Evolutionary conservation across 2,113 vertebrate genomes (phyloP).

Genomic region (Athene noctua): DNA sequence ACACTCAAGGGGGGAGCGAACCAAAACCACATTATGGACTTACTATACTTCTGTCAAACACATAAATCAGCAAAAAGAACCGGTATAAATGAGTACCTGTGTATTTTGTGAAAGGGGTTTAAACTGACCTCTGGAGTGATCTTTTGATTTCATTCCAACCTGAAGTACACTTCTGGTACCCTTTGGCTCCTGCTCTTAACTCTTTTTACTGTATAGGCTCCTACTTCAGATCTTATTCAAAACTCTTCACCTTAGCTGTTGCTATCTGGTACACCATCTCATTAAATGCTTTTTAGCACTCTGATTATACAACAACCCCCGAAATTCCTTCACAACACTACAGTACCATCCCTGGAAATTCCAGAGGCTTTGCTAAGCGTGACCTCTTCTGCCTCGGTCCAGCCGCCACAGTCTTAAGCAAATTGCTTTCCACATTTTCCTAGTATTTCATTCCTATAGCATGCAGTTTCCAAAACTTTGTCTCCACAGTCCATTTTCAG

Average conservation of each 20-base stretch:
- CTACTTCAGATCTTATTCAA: background rate
- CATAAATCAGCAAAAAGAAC: background rate
- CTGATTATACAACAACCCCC: background rate
- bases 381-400: background rate
- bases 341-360: conserved; percentile 15
- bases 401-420: background rate
- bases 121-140: background rate
- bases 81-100: background rate
- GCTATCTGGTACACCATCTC: background rate
- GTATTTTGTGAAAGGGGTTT: background rate
- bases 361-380: conserved; percentile 15
- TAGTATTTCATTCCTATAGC: background rate
- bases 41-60: background rate
- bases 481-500: background rate
- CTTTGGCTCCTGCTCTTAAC: background rate
- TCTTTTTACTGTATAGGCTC: background rate
- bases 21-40: background rate
- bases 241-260: background rate
- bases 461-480: background rate
- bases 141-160: background rate
- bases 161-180: background rate
- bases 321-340: background rate
- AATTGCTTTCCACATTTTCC: background rate
- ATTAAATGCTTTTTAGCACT: background rate
- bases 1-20: background rate